A percentile compares a stretch with the other conserved stretches of the same genome.
These are phyloP conservation scores for Dufourea novaeangliae DNA, from an alignment of 1,140 invertebrate genomes.

Conservation along the genomic window DNA sequence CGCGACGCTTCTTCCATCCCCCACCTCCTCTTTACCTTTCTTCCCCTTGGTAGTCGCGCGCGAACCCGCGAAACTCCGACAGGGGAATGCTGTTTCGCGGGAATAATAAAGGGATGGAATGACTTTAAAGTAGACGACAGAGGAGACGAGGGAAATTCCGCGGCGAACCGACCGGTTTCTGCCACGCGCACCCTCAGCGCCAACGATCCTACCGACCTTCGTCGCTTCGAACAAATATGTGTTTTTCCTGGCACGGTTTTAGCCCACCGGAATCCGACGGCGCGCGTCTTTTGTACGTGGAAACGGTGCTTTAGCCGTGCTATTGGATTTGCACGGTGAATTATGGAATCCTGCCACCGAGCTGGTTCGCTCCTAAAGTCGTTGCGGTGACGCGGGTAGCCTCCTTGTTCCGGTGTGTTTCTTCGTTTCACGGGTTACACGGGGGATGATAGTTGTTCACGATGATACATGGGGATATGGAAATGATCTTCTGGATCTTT, in stretches of 20 bases:
- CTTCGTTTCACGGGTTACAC: not conserved
- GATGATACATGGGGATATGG: not conserved
- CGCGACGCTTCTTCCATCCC: not conserved
- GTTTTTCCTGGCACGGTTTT: conserved; percentile 3
- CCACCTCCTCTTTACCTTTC: not conserved
- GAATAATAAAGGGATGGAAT: conserved; percentile 35
- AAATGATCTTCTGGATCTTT: no score
- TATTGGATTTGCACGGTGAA: conserved; percentile 7
- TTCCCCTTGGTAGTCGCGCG: not conserved
- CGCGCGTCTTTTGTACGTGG: not conserved
- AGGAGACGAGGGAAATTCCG: conserved; percentile 38
- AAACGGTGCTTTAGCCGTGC: not conserved
- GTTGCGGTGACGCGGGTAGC: not conserved
- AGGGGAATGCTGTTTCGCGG: conserved; percentile 15
- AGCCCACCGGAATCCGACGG: not conserved
- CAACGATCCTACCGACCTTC: not conserved
- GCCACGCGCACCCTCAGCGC: not conserved
- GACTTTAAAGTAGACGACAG: conserved; percentile 26
- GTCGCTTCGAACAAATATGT: not conserved
- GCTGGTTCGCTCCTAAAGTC: not conserved
- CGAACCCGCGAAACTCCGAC: conserved; percentile 5
- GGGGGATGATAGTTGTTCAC: no score
- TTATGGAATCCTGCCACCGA: conserved; percentile 8
- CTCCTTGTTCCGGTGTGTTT: not conserved
- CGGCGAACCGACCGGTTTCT: conserved; percentile 6